Conservation (phyloP, 2,113 vertebrate genomes). For the Danionella cerebrum region DNA sequence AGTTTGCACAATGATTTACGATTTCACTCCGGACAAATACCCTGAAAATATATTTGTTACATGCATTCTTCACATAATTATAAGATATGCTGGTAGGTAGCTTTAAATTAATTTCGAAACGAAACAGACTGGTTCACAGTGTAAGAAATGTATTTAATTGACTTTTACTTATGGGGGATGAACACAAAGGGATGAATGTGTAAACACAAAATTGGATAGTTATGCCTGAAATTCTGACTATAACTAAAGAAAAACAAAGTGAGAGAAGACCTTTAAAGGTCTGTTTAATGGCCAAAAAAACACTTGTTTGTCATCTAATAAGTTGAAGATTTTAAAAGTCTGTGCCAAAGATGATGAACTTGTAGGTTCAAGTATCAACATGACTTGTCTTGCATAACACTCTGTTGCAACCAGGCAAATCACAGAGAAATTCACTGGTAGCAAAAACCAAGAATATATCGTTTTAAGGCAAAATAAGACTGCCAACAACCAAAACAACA, state of each 20-base stretch:
- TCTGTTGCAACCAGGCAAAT: not conserved
- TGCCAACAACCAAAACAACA: not conserved
- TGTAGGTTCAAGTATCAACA: conserved; percentile 2
- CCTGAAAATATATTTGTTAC: not conserved
- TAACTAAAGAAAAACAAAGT: too few species aligned
- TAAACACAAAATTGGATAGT: too few species aligned
- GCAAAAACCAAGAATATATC: not conserved
- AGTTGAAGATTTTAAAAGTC: not conserved
- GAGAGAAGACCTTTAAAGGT: too few species aligned
- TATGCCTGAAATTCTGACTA: too few species aligned
- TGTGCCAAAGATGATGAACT: not conserved
- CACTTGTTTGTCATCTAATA: too few species aligned
- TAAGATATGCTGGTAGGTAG: not conserved
- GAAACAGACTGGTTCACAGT: too few species aligned
- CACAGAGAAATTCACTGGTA: not conserved
- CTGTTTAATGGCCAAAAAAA: too few species aligned
- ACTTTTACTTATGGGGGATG: too few species aligned
- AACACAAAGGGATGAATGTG: too few species aligned
- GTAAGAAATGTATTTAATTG: too few species aligned
- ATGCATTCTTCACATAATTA: not conserved
- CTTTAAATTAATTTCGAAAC: not conserved
- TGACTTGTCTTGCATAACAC: conserved; percentile 5
- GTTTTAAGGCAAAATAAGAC: not conserved
- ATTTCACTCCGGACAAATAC: too few species aligned
- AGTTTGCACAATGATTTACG: too few species aligned